Evolutionary conservation across 2,797 vertebrate species (phyloP).

Genomic region (Orestias chungarensis): DNA sequence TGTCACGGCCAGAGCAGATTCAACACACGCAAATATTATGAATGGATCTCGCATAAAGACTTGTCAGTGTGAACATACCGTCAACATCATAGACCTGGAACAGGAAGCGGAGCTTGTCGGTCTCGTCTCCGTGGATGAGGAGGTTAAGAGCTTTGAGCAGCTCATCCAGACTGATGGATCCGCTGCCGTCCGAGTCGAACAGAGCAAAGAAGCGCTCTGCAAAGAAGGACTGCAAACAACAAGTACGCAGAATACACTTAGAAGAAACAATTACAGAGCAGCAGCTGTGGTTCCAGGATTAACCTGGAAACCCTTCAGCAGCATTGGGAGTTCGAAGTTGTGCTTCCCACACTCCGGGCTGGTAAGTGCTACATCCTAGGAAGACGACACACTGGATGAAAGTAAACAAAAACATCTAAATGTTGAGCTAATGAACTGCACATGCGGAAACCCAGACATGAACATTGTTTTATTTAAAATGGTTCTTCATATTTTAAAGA

Average conservation of each 20-base stretch:
- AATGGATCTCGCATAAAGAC: neutral
- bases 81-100: constrained; percentile 94
- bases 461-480: neutral
- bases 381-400: no score
- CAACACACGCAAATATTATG: no score
- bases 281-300: no score
- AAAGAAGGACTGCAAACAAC: constrained; percentile 83
- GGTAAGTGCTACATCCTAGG: no score
- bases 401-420: neutral
- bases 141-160: constrained; percentile 83
- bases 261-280: neutral
- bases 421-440: neutral
- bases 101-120: constrained; percentile 89
- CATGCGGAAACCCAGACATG: neutral
- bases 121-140: constrained; percentile 81
- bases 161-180: constrained; percentile 87
- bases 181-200: constrained; percentile 86
- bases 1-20: neutral
- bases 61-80: constrained; percentile 69
- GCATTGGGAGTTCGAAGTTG: no score
- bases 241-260: neutral
- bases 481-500: neutral
- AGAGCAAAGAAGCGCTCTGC: constrained; percentile 89
- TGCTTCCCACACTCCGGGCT: neutral
- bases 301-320: no score